Base-by-base conservation (phyloP, 2,888 invertebrate species). In the Archips crataeganus region DNA sequence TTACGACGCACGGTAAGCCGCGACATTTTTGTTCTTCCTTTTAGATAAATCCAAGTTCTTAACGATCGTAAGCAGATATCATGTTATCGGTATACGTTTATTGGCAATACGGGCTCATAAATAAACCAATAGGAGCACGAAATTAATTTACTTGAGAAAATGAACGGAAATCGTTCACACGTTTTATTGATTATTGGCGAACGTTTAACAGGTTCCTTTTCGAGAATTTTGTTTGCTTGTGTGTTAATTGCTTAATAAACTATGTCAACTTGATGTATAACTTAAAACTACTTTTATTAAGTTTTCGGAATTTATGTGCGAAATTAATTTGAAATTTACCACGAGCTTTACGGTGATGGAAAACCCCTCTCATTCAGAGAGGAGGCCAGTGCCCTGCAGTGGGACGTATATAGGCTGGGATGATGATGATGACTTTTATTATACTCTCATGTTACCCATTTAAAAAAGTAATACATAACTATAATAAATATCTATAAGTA, bases 11-110 rank as follows among this genome's bases (percentile, higher is more conserved):
- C 87, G 83, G 82, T 91, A 90, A 87, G 89, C 84, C 82, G 89
- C 87, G 90, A 90, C 90, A 90, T 90, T 93, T 90, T 93, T 90
- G 90, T 93, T 93, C 91, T 90, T 90, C 90, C 89, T 90, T 94
- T 94, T 92, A 93, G 93, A 92, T 92, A 93, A 92, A 93, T 93
- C 92, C 92, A 90, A 84, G 84, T 85, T 87, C 90, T 93, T 93
- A 94, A 93, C 94, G 92, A 91, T 89, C 87, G 88, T 89, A 90
- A 90, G 92, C 93, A 91, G 93, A 93, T 92, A 92, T 39, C 91
- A 90, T 89, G 93, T 88, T 92, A 92, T 93, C 90, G 90, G 85
- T 90, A 90, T 90, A 92, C 90, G 86, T 93, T 93, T 93, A 93
- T 92, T 92, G 92, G 90, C 91, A 90, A 91, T 91, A 86, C 91